Evolutionary conservation across 2,888 invertebrate species (phyloP).

Genomic region (Leucophora obtusa): DNA sequence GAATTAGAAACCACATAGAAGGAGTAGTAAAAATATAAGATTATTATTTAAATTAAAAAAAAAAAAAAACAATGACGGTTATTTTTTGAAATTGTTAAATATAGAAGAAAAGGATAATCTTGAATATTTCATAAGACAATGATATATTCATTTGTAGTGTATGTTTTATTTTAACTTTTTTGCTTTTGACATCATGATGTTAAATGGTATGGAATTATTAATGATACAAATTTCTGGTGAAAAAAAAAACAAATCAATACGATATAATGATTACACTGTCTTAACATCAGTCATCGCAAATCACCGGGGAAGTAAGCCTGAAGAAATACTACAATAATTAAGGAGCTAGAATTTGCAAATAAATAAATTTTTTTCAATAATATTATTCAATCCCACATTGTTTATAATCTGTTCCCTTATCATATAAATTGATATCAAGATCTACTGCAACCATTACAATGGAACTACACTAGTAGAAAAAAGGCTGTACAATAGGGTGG

Average conservation of each 20-base stretch:
- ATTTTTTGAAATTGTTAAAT: slow-evolving; percentile 8
- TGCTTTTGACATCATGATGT: slow-evolving; percentile 7
- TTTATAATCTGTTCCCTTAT: no score
- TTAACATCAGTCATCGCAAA: slow-evolving; percentile 47
- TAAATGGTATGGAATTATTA: slow-evolving; percentile 49
- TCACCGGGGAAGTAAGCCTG: slow-evolving; percentile 7
- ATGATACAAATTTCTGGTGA: slow-evolving; percentile 39
- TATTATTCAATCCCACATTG: no score
- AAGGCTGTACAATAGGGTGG: no score
- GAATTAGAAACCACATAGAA: slow-evolving; percentile 5
- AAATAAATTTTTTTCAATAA: no score
- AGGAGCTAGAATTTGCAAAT: no score
- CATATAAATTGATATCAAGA: no score
- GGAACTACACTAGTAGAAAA: no score
- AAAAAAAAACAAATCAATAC: slow-evolving; percentile 24
- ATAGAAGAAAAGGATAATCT: slow-evolving; percentile 31
- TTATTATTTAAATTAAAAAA: background rate
- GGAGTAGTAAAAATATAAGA: background rate
- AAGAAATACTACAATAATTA: background rate
- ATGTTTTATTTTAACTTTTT: background rate
- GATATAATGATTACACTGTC: slow-evolving; percentile 29
- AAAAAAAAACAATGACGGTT: background rate
- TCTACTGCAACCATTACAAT: no score
- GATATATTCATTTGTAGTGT: slow-evolving; percentile 7
- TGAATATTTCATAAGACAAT: slow-evolving; percentile 7